Evolutionary conservation across 2,888 invertebrate genomes (phyloP), one percentile per base, ranked within the genome.

Genomic region (Caenorhabditis afra): DNA sequence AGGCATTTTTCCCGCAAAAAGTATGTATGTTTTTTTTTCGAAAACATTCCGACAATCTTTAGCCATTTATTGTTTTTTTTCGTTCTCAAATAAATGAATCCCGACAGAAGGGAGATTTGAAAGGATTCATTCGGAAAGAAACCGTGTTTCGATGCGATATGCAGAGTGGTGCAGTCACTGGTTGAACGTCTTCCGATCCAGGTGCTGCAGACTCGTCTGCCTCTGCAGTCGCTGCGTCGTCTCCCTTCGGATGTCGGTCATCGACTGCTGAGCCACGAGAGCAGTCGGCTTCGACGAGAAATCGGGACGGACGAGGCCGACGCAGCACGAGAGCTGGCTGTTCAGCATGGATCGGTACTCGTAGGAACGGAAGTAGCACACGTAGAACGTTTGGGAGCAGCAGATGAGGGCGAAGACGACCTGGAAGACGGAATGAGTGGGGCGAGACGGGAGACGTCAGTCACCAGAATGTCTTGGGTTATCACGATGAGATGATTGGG

Each of bases 301-400:
- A 18, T 41, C 41, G 12, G 57, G 20, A 3, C 57, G 37, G 16
- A 41, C 7, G 7, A 57, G 0, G 3, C 50, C 10, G 11, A 50
- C 11, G 10, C 49, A 12, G 1, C 20, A 20, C 1, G 14, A 7
- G 4, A 62, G 62, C 18, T 62, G 62, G 16, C 37, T 22, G 39
- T 62, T 50, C 8, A 62, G 37, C 62, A 62, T 35, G 29, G 16
- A 12, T 22, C 62, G 50, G 49, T 62, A 62, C 37, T 62, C 62
- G 11, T 39, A 14, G 37, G 62, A 62, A 12, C 50, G 62, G 22
- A 50, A 35, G 22, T 62, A 62, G 62, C 62, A 62, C 8, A 62
- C 50, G 47, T 62, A 62, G 37, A 49, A 49, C 37, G 49, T 62
- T 47, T 62, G 62, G 12, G 62, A 62, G 16, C 49, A 62, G 11